Evolutionary conservation across 2,888 invertebrate genomes (phyloP).

Genomic region (Auanema freiburgensis): DNA sequence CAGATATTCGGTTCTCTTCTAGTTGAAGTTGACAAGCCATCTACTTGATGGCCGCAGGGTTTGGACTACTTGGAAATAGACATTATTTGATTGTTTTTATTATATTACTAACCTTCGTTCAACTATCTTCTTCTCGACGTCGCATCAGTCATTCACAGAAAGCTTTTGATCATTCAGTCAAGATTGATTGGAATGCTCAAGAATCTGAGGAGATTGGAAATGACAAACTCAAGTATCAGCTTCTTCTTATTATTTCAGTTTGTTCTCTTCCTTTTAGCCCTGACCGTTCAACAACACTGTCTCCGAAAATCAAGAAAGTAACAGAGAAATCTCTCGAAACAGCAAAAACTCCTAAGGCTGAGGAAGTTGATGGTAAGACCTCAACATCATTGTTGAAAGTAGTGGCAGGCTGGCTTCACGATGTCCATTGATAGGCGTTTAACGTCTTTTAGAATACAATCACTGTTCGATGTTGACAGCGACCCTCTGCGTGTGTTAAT

Average conservation of each 20-base stretch:
- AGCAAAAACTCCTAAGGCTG: no score
- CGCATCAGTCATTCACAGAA: constrained; percentile 20
- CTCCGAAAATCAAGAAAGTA: no score
- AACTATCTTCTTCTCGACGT: background rate
- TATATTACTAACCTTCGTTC: constrained; percentile 3
- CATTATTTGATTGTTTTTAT: no score
- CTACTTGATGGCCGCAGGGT: no score
- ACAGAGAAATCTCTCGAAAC: no score
- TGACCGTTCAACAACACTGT: background rate
- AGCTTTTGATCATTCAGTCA: constrained; percentile 18
- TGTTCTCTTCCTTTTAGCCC: background rate
- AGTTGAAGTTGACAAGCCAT: no score
- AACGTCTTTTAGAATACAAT: background rate
- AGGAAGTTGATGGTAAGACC: no score
- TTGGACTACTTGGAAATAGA: no score
- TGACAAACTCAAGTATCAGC: background rate
- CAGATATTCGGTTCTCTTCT: no score
- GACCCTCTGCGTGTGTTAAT: background rate
- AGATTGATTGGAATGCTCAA: constrained; percentile 16
- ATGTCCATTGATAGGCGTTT: no score
- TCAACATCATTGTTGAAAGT: no score
- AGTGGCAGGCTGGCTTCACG: no score
- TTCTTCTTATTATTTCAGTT: background rate
- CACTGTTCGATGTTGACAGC: background rate
- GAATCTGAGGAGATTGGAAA: constrained; percentile 11